These are phyloP conservation scores for Drosophila subpulchrella DNA, from an alignment of 1,140 invertebrate species.

Conservation along the genomic window DNA sequence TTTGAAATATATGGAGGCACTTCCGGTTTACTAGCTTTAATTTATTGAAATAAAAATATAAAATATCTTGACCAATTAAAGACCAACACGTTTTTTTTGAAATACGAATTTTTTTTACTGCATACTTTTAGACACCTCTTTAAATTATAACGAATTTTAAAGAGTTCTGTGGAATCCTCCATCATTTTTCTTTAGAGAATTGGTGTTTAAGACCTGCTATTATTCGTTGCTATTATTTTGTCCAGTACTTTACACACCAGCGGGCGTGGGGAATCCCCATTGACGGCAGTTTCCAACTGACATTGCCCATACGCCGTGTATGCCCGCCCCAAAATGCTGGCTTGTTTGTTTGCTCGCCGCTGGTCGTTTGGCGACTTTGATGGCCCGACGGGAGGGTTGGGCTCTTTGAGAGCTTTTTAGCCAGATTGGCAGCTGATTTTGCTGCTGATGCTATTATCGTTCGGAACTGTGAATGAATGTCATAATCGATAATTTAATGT, in stretches of 20 bases:
- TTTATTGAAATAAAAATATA: too few species aligned
- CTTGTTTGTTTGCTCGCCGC: slow-evolving; percentile 51
- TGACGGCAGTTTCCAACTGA: slow-evolving; percentile 16
- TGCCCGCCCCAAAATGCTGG: slow-evolving; percentile 44
- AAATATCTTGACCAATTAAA: too few species aligned
- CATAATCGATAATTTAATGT: slow-evolving; percentile 83
- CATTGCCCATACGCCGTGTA: slow-evolving; percentile 41
- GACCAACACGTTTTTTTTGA: too few species aligned
- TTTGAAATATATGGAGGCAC: too few species aligned
- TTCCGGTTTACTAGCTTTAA: too few species aligned
- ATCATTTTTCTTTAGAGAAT: too few species aligned
- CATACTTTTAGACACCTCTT: too few species aligned
- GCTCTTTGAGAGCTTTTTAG: slow-evolving; percentile 25
- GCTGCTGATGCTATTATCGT: slow-evolving; percentile 71
- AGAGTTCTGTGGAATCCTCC: too few species aligned
- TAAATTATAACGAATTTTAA: too few species aligned
- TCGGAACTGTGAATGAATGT: slow-evolving; percentile 75
- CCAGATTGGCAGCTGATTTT: slow-evolving; percentile 47
- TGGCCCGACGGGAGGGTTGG: slow-evolving; percentile 1
- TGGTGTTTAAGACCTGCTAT: too few species aligned
- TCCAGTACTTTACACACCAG: slow-evolving; percentile 3
- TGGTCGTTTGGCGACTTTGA: slow-evolving; percentile 65
- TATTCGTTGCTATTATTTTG: not conserved
- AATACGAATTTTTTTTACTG: too few species aligned
- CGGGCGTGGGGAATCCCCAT: slow-evolving; percentile 1